Base-by-base conservation (phyloP, 2,888 invertebrate species). In the Yponomeuta cagnagella region DNA sequence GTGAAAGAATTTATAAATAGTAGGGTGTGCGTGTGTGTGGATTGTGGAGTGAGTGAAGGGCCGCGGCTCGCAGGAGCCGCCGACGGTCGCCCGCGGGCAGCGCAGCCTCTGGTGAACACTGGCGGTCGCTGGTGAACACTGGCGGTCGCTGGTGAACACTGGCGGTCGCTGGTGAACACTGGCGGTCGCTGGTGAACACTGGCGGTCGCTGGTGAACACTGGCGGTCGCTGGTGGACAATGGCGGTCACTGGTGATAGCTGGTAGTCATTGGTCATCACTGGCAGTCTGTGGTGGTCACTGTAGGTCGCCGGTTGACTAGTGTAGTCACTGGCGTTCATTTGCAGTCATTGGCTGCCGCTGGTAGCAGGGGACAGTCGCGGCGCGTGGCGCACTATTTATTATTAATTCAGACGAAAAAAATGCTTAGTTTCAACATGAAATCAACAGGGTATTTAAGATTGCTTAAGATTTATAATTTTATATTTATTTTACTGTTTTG, bases 361-460 rank as follows among this genome's bases (percentile, higher is more conserved):
- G 52, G 15, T 12, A 52, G 23, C 15, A 8, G 31, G 52, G 64
- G 64, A 70, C 70, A 64, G 31, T 64, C 12, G 6, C 63, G 23
- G 52, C 12, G 71, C 58, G 63, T 43, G 48, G 63, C 37, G 48
- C n/a, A 68, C 30, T 69, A 69, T 65, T 71, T 71, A 63, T 58
- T 70, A 66, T 68, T 69, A 43, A 65, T 71, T 72, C 69, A 52
- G 64, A 67, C 52, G 63, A 37, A 63, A 71, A 64, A 43, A 58
- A 5, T 52, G n/a, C 31, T 52, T 30, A 69, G 2, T 81, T 78
- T 81, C 84, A 81, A 86, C 87, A 87, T 86, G 84, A 88, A 90
- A 90, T 89, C 89, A 90, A 92, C 91, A 92, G 92, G 91, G 91
- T 92, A 92, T 92, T 90, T 90, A 91, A 90, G 88, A 90, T 90